Percentiles rank a stretch among this genome's conserved stretches.
Conservation (phyloP, 2,888 invertebrate species). For the Urechis unicinctus region DNA sequence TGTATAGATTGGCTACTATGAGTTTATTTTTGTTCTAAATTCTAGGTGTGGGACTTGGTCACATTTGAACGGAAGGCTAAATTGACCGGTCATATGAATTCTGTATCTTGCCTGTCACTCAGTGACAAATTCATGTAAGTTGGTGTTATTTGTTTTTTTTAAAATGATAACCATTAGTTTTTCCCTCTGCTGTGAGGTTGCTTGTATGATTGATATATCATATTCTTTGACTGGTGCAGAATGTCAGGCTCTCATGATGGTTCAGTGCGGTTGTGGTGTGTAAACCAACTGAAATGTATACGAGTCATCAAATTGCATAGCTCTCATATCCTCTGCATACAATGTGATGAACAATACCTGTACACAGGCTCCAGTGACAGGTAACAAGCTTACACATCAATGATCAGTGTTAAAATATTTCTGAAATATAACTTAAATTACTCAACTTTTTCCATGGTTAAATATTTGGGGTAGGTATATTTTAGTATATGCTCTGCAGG, state of each 20-base stretch:
- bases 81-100: slow-evolving; percentile 34
- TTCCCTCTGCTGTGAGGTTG: background rate
- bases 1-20: background rate
- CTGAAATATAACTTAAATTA: no score
- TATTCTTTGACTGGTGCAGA: slow-evolving; percentile 17
- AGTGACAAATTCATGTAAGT: slow-evolving; percentile 33
- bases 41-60: slow-evolving; percentile 42
- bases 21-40: background rate
- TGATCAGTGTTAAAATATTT: background rate
- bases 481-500: background rate
- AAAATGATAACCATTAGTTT: background rate
- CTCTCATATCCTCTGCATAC: slow-evolving; percentile 25
- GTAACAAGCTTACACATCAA: slow-evolving; percentile 19
- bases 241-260: slow-evolving; percentile 38
- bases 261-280: slow-evolving; percentile 34
- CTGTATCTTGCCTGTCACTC: slow-evolving; percentile 35
- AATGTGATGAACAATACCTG: slow-evolving; percentile 27
- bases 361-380: slow-evolving; percentile 32
- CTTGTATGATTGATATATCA: background rate
- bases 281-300: slow-evolving; percentile 23
- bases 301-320: slow-evolving; percentile 27
- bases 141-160: slow-evolving; percentile 3
- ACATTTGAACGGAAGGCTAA: slow-evolving; percentile 29
- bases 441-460: no score
- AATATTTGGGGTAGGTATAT: background rate